Base-by-base conservation (phyloP, 2,113 vertebrate species). In the Anthoscopus minutus region DNA sequence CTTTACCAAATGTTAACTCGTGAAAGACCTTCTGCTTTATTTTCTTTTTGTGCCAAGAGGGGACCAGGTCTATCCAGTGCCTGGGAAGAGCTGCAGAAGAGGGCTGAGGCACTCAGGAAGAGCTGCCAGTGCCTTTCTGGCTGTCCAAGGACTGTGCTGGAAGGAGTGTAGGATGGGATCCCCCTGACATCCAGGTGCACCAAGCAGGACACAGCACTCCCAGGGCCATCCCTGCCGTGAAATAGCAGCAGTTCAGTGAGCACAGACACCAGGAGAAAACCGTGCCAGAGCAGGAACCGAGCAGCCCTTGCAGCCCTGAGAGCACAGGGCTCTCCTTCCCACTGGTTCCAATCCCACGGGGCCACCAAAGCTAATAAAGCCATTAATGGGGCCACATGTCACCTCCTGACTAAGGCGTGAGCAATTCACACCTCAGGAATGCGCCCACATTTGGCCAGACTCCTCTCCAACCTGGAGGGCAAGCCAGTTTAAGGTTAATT, bases 321-420 rank as follows among this genome's bases (percentile, higher is more conserved):
- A 62, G 35, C 37, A 5, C 27, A 17, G 53, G 16, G 20, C 8
- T 47, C 17, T 61, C 38, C 50, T 33, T 28, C 30, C 25, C 2
- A 4, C 56, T 31, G 58, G 30, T 0, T 16, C 22, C 6, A 2
- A 6, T 6, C 37, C 42, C 12, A 6, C 1, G 48, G 77, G 57
- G 81, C 30, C 69, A 47, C 30, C 2, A 2, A 19, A 76, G 48
- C 30, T 56, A 44, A 60, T 58, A 67, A 78, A 81, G 82, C 9
- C 37, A 44, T 74, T 90, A 73, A 38, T 8, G 53, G 62, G 64
- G 71, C 13, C n/a, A 47, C 40, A 20, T 13, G 47, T 53, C 66
- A 54, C 10, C 50, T 45, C 56, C 66, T 16, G 58, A 31, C 45
- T 42, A 23, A 72, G 66, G 71, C 0, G 1, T 24, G 62, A 85